phyloP scores from a whole-genome alignment of 2,113 vertebrate species.

The Furnarius figulus region DNA sequence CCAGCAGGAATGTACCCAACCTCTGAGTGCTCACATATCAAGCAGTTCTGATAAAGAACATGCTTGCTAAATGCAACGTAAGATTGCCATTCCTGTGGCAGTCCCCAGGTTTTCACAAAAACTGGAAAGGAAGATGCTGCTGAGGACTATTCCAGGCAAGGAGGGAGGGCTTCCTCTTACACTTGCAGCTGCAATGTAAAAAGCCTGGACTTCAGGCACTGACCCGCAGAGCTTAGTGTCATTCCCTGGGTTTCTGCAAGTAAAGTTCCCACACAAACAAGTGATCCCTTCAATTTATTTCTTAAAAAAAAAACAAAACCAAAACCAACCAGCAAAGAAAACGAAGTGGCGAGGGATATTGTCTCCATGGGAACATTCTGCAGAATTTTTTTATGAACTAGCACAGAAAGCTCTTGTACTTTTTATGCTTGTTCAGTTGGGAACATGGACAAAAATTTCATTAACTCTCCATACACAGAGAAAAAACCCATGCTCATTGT shows the following conservation, averaged over 20 bases:
- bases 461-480: neutral
- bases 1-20: neutral
- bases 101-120: neutral
- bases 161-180: neutral
- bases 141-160: neutral
- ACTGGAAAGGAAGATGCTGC: neutral
- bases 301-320: neutral
- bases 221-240: neutral
- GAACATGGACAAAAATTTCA: neutral
- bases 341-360: neutral
- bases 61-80: fast-evolving
- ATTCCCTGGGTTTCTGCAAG: neutral
- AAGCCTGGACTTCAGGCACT: neutral
- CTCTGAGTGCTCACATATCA: neutral
- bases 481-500: neutral
- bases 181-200: neutral
- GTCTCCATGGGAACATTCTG: neutral
- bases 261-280: neutral
- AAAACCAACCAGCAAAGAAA: neutral
- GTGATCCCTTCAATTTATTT: neutral
- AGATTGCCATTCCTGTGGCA: neutral
- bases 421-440: neutral
- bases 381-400: neutral
- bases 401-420: neutral
- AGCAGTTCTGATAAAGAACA: neutral